Conservation (phyloP, 2,888 invertebrate species). For the Brenthis hecate region DNA sequence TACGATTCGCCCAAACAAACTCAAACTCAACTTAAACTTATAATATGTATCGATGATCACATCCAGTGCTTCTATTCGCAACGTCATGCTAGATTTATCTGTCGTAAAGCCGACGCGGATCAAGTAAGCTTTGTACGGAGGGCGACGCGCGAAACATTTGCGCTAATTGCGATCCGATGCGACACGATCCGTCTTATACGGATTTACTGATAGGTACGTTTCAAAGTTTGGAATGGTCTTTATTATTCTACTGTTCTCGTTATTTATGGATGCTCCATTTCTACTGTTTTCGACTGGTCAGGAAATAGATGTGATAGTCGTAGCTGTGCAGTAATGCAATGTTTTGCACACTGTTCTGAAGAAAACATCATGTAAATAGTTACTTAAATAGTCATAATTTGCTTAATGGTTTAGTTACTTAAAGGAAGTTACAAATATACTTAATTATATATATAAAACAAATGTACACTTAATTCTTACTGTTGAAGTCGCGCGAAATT, state of each 20-base stretch:
- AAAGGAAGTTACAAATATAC: too few species aligned
- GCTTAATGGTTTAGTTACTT: too few species aligned
- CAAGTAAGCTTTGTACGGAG: conserved; percentile 68
- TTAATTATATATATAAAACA: too few species aligned
- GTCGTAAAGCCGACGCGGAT: conserved; percentile 74
- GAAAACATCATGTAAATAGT: too few species aligned
- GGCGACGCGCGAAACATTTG: conserved; percentile 62
- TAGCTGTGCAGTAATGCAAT: too few species aligned
- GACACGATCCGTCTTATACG: conserved; percentile 48
- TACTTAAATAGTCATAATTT: too few species aligned
- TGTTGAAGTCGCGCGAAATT: too few species aligned
- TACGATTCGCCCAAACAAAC: too few species aligned
- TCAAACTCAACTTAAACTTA: not conserved
- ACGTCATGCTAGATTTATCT: conserved; percentile 63
- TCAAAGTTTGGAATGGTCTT: conserved; percentile 39
- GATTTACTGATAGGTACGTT: conserved; percentile 46
- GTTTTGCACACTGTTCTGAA: too few species aligned
- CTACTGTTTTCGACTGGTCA: too few species aligned
- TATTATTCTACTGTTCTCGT: conserved; percentile 38
- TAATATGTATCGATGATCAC: conserved; percentile 8
- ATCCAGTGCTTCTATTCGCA: conserved; percentile 35
- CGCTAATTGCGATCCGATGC: conserved; percentile 77
- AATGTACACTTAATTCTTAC: too few species aligned
- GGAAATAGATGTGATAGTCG: too few species aligned
- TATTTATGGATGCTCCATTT: conserved; percentile 19